A percentile compares a stretch with the other conserved stretches of the same genome.
Evolutionary conservation across 2,113 vertebrate genomes (phyloP).

Genomic region (Peromyscus maniculatus): DNA sequence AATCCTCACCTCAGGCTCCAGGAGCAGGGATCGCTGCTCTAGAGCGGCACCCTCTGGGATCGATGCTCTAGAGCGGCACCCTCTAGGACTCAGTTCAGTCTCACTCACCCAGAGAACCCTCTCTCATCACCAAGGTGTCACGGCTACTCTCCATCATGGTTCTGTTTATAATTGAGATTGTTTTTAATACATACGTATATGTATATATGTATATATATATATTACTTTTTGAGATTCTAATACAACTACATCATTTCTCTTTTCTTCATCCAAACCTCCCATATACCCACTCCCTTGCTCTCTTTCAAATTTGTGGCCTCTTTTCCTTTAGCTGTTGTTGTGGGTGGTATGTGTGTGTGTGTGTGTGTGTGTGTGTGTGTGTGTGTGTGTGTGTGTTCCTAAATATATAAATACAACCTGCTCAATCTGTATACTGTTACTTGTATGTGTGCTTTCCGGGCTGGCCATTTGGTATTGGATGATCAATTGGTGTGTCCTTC

Average conservation of each 20-base stretch:
- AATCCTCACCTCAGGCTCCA: background rate
- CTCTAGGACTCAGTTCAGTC: background rate
- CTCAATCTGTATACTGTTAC: background rate
- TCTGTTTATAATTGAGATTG: background rate
- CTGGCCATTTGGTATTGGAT: background rate
- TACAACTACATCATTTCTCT: background rate
- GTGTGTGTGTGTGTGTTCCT: background rate
- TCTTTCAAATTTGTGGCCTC: background rate
- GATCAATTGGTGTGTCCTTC: background rate
- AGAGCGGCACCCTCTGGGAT: background rate
- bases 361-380: background rate
- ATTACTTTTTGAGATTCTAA: background rate
- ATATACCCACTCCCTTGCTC: background rate
- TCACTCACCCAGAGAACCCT: background rate
- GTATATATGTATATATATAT: too few species aligned
- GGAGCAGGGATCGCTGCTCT: background rate
- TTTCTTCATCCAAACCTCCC: background rate
- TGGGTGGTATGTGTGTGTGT: too few species aligned
- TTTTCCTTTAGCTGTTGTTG: background rate
- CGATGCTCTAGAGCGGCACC: background rate
- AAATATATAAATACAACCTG: background rate
- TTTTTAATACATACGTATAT: background rate
- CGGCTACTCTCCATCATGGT: background rate
- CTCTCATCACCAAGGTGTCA: background rate
- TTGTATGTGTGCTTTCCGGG: background rate